phyloP scores from a whole-genome alignment of 2,888 invertebrate species.

The Drosophila affinis region DNA sequence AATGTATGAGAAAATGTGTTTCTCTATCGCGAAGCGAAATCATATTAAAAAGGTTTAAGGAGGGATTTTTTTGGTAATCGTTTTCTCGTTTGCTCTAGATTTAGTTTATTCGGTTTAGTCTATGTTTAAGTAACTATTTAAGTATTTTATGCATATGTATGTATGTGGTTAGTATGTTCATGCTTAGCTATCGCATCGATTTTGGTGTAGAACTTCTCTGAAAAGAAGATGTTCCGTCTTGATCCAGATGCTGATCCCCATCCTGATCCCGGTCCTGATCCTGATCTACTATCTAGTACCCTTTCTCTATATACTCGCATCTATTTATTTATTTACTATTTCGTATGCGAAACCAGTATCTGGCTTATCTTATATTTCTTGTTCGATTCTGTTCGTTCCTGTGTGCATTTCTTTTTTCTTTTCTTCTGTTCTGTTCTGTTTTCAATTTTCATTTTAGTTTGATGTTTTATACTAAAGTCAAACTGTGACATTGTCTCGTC shows the following conservation, averaged over 20 bases:
- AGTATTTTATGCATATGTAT: slow-evolving; percentile 30
- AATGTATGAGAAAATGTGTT: slow-evolving; percentile 42
- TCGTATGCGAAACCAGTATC: slow-evolving; percentile 73
- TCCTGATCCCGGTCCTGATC: not conserved
- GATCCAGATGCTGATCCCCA: not conserved
- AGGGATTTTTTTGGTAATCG: slow-evolving; percentile 35
- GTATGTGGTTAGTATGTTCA: slow-evolving; percentile 51
- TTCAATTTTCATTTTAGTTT: slow-evolving; percentile 17
- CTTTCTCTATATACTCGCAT: slow-evolving; percentile 10
- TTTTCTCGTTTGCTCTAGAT: slow-evolving; percentile 22
- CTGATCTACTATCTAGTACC: not conserved
- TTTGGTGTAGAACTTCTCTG: slow-evolving; percentile 12
- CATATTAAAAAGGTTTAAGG: slow-evolving; percentile 20
- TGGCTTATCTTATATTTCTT: slow-evolving; percentile 58
- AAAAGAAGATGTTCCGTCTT: not conserved
- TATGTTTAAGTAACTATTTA: slow-evolving; percentile 50
- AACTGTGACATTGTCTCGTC: slow-evolving; percentile 2
- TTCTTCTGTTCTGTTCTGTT: slow-evolving; percentile 16
- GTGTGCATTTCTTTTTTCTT: not conserved
- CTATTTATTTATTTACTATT: slow-evolving; percentile 30
- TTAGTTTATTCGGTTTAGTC: slow-evolving; percentile 34
- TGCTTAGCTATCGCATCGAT: slow-evolving; percentile 18
- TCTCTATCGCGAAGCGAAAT: slow-evolving; percentile 33
- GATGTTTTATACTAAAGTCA: slow-evolving; percentile 22
- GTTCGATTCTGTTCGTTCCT: slow-evolving; percentile 21